phyloP scores from a whole-genome alignment of 2,888 invertebrate genomes.

The Molorchus minor region DNA sequence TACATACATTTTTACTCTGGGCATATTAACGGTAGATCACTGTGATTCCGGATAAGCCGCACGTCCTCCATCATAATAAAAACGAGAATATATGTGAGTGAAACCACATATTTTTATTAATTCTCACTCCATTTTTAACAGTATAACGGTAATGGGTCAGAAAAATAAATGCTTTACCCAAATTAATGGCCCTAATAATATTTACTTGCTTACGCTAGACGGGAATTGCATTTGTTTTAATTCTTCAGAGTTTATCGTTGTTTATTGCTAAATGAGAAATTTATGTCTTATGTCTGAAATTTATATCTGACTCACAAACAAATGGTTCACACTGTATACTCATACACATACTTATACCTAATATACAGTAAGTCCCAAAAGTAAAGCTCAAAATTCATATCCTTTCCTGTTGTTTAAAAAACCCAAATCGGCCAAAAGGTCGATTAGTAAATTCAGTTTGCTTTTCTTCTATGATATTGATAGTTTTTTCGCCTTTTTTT shows the following conservation, averaged over 20 bases:
- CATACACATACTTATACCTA: no score
- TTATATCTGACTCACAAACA: no score
- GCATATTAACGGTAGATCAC: conserved; percentile 58
- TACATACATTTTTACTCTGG: conserved; percentile 63
- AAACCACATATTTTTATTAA: conserved; percentile 49
- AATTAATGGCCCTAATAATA: conserved; percentile 36
- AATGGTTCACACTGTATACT: no score
- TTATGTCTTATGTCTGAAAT: conserved; percentile 7
- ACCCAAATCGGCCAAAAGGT: no score
- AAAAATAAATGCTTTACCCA: conserved; percentile 32
- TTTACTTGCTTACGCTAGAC: conserved; percentile 21
- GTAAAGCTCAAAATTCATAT: no score
- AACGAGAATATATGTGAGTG: conserved; percentile 40
- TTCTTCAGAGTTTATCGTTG: conserved; percentile 24
- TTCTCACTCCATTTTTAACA: conserved; percentile 46
- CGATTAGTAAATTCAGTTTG: no score
- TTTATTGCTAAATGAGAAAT: conserved; percentile 18
- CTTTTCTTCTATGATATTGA: no score
- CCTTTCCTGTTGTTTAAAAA: no score
- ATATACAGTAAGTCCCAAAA: neutral
- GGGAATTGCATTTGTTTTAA: conserved; percentile 28
- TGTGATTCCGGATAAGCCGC: conserved; percentile 44
- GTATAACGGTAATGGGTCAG: conserved; percentile 31
- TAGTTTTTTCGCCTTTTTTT: no score
- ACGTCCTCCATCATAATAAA: conserved; percentile 50